Percentiles rank a stretch among this genome's conserved stretches.
phyloP scores from a whole-genome alignment of 2,888 invertebrate species.

The Heliconius ethilla region DNA sequence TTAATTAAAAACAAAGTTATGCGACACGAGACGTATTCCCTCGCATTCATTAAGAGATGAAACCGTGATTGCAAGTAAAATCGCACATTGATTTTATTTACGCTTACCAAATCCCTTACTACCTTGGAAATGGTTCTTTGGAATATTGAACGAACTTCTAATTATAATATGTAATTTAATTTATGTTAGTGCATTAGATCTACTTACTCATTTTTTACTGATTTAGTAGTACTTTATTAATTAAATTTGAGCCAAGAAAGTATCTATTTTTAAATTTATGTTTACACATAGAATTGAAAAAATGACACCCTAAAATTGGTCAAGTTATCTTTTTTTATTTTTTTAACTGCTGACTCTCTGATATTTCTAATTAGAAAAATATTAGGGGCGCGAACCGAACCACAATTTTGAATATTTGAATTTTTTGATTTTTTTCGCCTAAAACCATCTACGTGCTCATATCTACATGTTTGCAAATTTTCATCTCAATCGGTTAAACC shows the following conservation, averaged over 20 bases:
- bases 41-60: constrained; percentile 21
- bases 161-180: background rate
- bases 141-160: background rate
- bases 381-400: too few species aligned
- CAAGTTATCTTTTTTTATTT: background rate
- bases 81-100: constrained; percentile 12
- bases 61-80: constrained; percentile 13
- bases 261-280: background rate
- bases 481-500: too few species aligned
- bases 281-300: background rate
- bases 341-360: too few species aligned
- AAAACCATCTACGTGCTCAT: too few species aligned
- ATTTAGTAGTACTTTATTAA: too few species aligned
- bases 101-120: background rate
- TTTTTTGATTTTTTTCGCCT: too few species aligned
- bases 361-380: too few species aligned
- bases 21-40: constrained; percentile 10
- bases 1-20: constrained; percentile 22
- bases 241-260: background rate
- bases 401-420: too few species aligned
- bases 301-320: background rate
- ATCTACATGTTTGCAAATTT: too few species aligned
- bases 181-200: background rate
- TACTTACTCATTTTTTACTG: background rate
- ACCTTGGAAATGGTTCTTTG: background rate